A percentile compares a stretch with the other conserved stretches of the same genome.
These are phyloP conservation scores for Drosophila novamexicana DNA, from an alignment of 1,140 invertebrate species.

Conservation along the genomic window DNA sequence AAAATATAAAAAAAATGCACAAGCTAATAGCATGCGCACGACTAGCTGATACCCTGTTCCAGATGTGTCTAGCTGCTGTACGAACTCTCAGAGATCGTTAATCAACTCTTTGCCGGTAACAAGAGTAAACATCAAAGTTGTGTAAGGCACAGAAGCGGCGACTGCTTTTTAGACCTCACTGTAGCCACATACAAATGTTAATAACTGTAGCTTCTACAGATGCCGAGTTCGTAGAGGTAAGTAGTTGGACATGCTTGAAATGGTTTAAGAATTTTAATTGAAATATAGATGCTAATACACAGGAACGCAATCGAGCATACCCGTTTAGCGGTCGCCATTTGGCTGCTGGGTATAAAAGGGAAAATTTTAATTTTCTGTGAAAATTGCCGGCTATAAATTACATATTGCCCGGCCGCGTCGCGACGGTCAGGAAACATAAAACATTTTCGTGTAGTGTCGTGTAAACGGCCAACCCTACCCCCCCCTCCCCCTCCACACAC, in stretches of 20 bases:
- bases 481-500: too few species aligned
- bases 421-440: conserved; percentile 48
- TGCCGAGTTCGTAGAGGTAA: too few species aligned
- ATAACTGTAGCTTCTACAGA: too few species aligned
- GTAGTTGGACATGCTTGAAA: too few species aligned
- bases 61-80: background rate
- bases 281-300: too few species aligned
- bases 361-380: conserved; percentile 63
- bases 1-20: background rate
- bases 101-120: too few species aligned
- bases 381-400: conserved; percentile 64
- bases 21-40: background rate
- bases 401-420: conserved; percentile 45
- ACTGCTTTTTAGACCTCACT: too few species aligned
- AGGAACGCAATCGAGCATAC: background rate
- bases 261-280: too few species aligned
- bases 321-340: background rate
- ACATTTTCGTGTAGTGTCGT: conserved; percentile 60
- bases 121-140: too few species aligned
- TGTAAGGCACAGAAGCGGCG: too few species aligned
- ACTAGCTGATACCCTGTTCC: conserved; percentile 18
- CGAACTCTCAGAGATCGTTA: too few species aligned
- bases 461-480: conserved; percentile 34
- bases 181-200: too few species aligned
- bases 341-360: background rate